Percentiles rank a stretch among this genome's conserved stretches.
Evolutionary conservation across 2,888 invertebrate genomes (phyloP).

Genomic region (Plemyria rubiginata): DNA sequence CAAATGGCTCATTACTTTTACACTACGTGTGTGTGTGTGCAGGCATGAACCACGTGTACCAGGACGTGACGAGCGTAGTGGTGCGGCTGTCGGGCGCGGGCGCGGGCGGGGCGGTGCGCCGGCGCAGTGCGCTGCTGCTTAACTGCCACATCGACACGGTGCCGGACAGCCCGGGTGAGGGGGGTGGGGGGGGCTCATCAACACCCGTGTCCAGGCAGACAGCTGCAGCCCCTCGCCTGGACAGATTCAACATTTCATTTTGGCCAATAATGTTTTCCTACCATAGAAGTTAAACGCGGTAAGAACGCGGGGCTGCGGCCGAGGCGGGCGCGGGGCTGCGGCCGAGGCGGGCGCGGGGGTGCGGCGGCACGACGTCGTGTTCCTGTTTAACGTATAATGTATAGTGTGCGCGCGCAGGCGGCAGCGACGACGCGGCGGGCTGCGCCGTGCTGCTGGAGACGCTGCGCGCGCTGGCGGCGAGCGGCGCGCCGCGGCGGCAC

Average conservation of each 20-base stretch:
- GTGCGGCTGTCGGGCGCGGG: slow-evolving; percentile 82
- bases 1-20: too few relatives aligned
- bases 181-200: too few relatives aligned
- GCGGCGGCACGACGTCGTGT: too few relatives aligned
- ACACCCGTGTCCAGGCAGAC: too few relatives aligned
- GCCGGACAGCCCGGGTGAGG: slow-evolving; percentile 42
- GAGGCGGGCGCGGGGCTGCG: too few relatives aligned
- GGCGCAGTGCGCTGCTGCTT: slow-evolving; percentile 86
- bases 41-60: slow-evolving; percentile 92
- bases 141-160: slow-evolving; percentile 39
- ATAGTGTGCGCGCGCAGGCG: slow-evolving; percentile 81
- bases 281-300: too few relatives aligned
- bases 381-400: too few relatives aligned
- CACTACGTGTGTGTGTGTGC: slow-evolving; percentile 33
- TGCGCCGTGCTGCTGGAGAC: slow-evolving; percentile 95
- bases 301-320: too few relatives aligned
- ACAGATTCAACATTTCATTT: too few relatives aligned
- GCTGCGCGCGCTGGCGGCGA: slow-evolving; percentile 87
- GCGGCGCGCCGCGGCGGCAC: slow-evolving; percentile 86
- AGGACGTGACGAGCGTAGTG: slow-evolving; percentile 92
- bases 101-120: slow-evolving; percentile 59
- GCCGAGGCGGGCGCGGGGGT: too few relatives aligned
- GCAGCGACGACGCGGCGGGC: slow-evolving; percentile 95
- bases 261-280: too few relatives aligned
- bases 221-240: too few relatives aligned